phyloP scores from a whole-genome alignment of 2,888 invertebrate genomes.

The Campoplex capitator region DNA sequence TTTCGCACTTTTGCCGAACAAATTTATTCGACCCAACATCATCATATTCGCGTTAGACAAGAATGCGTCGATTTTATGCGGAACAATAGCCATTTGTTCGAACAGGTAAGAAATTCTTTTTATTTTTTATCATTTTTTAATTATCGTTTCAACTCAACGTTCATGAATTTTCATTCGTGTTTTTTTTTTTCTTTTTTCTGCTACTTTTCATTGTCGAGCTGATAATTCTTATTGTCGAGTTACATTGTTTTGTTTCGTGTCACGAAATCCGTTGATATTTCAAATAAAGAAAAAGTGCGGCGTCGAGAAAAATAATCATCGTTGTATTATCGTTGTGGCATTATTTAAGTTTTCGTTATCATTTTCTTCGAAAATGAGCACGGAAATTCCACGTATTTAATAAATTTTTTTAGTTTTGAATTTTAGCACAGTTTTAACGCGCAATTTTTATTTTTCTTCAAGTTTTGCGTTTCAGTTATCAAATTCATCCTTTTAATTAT shows the following conservation, averaged over 20 bases:
- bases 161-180: neutral
- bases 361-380: neutral
- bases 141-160: too few species aligned
- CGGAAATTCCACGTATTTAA: neutral
- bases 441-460: neutral
- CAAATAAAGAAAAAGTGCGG: neutral
- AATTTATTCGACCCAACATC: conserved; percentile 89
- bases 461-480: neutral
- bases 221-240: neutral
- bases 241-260: neutral
- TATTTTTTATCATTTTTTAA: conserved; percentile 3
- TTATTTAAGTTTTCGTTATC: neutral
- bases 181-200: neutral
- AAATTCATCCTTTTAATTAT: too few species aligned
- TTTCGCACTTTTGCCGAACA: conserved; percentile 96
- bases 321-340: neutral
- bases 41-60: conserved; percentile 90
- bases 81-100: conserved; percentile 87
- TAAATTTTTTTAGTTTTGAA: neutral
- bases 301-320: neutral
- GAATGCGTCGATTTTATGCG: conserved; percentile 91
- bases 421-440: neutral
- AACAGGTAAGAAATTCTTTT: conserved; percentile 85
- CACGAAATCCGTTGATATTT: neutral
- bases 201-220: neutral